Percentiles rank a stretch among this genome's conserved stretches.
Conservation (phyloP, 2,113 vertebrate genomes). For the Plecturocebus donacophilus region DNA sequence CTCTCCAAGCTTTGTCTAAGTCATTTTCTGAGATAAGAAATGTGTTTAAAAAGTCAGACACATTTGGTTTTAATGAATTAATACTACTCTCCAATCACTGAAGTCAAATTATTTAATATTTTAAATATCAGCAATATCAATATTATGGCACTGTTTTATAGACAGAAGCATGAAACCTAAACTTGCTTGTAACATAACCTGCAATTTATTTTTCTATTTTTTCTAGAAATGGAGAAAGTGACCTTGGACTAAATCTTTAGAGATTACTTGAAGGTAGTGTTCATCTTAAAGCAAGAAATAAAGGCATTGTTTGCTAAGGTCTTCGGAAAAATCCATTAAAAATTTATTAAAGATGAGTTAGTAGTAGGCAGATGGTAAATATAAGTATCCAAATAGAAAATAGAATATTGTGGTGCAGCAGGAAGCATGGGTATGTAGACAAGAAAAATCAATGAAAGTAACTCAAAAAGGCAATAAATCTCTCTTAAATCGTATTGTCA, state of each 20-base stretch:
- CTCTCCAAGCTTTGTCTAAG: background rate
- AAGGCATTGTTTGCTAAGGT: slow-evolving; percentile 60
- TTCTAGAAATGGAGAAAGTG: slow-evolving; percentile 60
- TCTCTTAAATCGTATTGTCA: slow-evolving; percentile 61
- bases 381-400: slow-evolving; percentile 68
- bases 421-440: slow-evolving; percentile 42
- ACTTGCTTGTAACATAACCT: slow-evolving; percentile 49
- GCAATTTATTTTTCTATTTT: slow-evolving; percentile 71
- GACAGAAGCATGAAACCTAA: background rate
- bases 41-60: background rate
- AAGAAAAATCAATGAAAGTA: slow-evolving; percentile 69
- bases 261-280: slow-evolving; percentile 51
- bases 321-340: slow-evolving; percentile 61
- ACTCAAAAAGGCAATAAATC: slow-evolving; percentile 65
- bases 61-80: slow-evolving; percentile 26
- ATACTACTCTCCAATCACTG: background rate
- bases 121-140: background rate
- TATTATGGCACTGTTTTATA: background rate
- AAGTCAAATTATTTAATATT: background rate
- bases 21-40: background rate
- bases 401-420: slow-evolving; percentile 43
- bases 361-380: slow-evolving; percentile 63
- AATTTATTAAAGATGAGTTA: slow-evolving; percentile 55
- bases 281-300: slow-evolving; percentile 57
- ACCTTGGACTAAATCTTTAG: slow-evolving; percentile 60